Evolutionary conservation across 2,888 invertebrate species (phyloP).

Genomic region (Scaptomyza caliginosa): DNA sequence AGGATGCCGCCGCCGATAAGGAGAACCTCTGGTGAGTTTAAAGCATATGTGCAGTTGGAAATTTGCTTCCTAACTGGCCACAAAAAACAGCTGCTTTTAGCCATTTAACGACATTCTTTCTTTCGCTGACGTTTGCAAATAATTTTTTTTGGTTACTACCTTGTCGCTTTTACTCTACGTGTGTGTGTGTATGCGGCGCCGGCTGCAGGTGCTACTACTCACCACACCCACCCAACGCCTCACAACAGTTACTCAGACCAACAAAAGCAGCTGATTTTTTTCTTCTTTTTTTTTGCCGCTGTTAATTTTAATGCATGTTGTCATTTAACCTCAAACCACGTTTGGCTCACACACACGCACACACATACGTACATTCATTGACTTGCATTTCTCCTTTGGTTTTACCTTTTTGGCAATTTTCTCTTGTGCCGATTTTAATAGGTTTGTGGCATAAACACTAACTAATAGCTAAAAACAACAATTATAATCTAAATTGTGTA

Average conservation of each 20-base stretch:
- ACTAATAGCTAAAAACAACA: conserved; percentile 19
- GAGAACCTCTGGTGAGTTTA: conserved; percentile 82
- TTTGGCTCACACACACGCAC: conserved; percentile 32
- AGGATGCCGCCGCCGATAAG: conserved; percentile 81
- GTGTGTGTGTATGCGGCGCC: conserved; percentile 19
- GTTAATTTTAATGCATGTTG: conserved; percentile 49
- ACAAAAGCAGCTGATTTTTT: conserved; percentile 57
- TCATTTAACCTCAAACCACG: conserved; percentile 65
- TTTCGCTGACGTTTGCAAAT: conserved; percentile 70
- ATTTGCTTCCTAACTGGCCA: conserved; percentile 2
- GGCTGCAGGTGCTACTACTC: conserved; percentile 26
- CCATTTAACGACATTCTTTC: conserved; percentile 53
- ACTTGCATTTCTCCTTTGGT: conserved; percentile 3
- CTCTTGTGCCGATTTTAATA: conserved; percentile 37
- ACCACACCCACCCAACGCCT: conserved; percentile 17
- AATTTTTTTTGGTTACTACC: conserved; percentile 22
- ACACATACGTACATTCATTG: conserved; percentile 3
- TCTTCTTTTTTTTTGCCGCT: conserved; percentile 31
- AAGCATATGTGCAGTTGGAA: not conserved
- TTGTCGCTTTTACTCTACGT: conserved; percentile 7
- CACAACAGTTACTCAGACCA: not conserved
- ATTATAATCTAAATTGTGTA: conserved; percentile 11
- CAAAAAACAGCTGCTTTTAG: conserved; percentile 38
- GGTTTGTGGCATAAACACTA: conserved; percentile 47
- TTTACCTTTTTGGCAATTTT: conserved; percentile 38